Evolutionary conservation across 2,113 vertebrate genomes (phyloP), one percentile per base, ranked within the genome.

Genomic region (Chionomys nivalis): DNA sequence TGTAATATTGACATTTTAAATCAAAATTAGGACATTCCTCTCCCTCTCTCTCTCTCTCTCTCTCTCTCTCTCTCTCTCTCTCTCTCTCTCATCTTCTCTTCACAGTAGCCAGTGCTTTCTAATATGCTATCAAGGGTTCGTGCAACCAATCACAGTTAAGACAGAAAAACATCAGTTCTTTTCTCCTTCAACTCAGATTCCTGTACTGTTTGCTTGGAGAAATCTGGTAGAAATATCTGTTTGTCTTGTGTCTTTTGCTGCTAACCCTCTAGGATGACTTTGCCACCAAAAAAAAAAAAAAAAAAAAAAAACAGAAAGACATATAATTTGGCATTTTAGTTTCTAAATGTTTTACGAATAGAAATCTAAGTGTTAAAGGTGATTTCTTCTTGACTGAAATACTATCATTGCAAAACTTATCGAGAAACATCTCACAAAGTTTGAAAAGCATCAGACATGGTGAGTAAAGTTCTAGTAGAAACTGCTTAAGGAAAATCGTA

Each of bases 401-500:
- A 77, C 17, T 72, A 58, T 13, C 5, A 77, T 10, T 78, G 14
- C 10, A 76, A 79, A 91, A 31, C 42, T 68, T 68, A 61, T 47
- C 58, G 65, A 87, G 73, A 94, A 82, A 39, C 39, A 65, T 36
- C 44, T 47, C 52, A 55, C 13, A 36, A 52, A 76, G 17, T 33
- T 58, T 82, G 4, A 65, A 76, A 70, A 83, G 21, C 85, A 58
- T 33, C 65, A 70, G 68, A 68, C 36, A 42, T 26, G 49, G 75
- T 61, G 85, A 89, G 17, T 72, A 55, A 92, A 94, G 76, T 85
- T 73, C 33, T 85, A 66, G 52, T 21, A 23, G 61, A 85, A 92
- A 72, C n/a, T 24, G 36, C 23, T 83, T 78, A 94, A 55, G 63
- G 42, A 77, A 73, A 88, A 76, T 26, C 17, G 58, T 49, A 66